A percentile compares a stretch with the other conserved stretches of the same genome.
Conservation (phyloP, 2,113 vertebrate genomes). For the Dromaius novaehollandiae region DNA sequence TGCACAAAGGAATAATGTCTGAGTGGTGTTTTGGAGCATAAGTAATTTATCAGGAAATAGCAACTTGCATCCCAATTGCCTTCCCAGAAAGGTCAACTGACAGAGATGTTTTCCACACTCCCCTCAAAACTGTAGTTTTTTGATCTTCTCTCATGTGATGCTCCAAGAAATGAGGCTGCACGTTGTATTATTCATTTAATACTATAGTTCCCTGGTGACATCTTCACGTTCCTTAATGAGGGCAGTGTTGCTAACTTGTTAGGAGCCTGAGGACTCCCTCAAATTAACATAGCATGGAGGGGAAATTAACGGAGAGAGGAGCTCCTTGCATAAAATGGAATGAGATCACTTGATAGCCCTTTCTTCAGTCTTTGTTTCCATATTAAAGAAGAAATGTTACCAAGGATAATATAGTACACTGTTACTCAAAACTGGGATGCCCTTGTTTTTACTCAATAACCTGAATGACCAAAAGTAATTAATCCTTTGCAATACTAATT, state of each 20-base stretch:
- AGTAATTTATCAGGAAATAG: not conserved
- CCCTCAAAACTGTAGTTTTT: slow-evolving; percentile 11
- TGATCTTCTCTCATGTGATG: not conserved
- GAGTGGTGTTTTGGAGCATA: not conserved
- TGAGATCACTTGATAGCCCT: not conserved
- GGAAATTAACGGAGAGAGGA: slow-evolving; percentile 28
- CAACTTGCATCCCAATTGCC: not conserved
- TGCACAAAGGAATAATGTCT: not conserved
- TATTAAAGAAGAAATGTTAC: not conserved
- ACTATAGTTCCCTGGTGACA: slow-evolving; percentile 2
- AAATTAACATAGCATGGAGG: slow-evolving; percentile 32
- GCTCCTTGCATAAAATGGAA: slow-evolving; percentile 4
- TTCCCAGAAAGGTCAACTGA: not conserved
- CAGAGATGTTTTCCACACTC: not conserved
- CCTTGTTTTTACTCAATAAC: not conserved
- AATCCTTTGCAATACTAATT: not conserved
- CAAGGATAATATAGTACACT: not conserved
- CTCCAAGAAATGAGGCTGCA: slow-evolving; percentile 41
- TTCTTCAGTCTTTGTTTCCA: slow-evolving; percentile 13
- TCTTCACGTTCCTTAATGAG: slow-evolving; percentile 54
- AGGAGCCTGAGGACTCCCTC: slow-evolving; percentile 37
- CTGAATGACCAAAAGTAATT: slow-evolving; percentile 17
- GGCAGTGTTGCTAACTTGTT: slow-evolving; percentile 43
- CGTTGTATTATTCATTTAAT: not conserved
- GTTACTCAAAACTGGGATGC: not conserved